A percentile compares a stretch with the other conserved stretches of the same genome.
Conservation (phyloP, 2,888 invertebrate genomes). For the Dione vanillae region DNA sequence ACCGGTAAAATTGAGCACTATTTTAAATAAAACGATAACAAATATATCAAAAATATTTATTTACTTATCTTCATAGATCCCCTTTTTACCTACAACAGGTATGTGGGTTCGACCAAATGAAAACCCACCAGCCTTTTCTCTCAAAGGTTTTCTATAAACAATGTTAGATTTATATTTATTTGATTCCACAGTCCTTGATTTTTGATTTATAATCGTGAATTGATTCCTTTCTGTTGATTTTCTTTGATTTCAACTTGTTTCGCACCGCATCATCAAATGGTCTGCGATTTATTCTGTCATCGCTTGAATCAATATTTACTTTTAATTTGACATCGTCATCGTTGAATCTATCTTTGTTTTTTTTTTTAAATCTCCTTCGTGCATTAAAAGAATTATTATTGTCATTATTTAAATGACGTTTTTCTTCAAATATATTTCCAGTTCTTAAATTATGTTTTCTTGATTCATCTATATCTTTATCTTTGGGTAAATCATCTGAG, state of each 20-base stretch:
- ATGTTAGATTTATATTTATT: slow-evolving; percentile 2
- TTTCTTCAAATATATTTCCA: neutral
- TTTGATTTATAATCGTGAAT: neutral
- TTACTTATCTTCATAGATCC: slow-evolving; percentile 47
- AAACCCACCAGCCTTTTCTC: neutral
- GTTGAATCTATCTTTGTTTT: neutral
- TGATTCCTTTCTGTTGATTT: neutral
- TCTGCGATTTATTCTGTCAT: neutral
- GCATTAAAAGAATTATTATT: slow-evolving; percentile 16
- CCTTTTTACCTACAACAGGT: slow-evolving; percentile 41
- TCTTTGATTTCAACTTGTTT: neutral
- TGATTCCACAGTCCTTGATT: neutral
- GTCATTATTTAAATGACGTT: neutral
- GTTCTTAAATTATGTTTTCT: slow-evolving; percentile 8
- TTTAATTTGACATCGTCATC: neutral
- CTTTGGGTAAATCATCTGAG: neutral
- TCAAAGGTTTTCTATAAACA: slow-evolving; percentile 30
- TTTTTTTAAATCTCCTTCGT: slow-evolving; percentile 15
- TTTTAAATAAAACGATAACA: neutral
- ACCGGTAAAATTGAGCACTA: no score
- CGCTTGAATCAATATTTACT: slow-evolving; percentile 9
- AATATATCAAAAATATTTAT: neutral
- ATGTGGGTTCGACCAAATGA: slow-evolving; percentile 42
- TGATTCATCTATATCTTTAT: neutral
- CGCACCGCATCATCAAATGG: neutral